Evolutionary conservation across 2,888 invertebrate genomes (phyloP), one percentile per base, ranked within the genome.

Genomic region (Catocala nupta): DNA sequence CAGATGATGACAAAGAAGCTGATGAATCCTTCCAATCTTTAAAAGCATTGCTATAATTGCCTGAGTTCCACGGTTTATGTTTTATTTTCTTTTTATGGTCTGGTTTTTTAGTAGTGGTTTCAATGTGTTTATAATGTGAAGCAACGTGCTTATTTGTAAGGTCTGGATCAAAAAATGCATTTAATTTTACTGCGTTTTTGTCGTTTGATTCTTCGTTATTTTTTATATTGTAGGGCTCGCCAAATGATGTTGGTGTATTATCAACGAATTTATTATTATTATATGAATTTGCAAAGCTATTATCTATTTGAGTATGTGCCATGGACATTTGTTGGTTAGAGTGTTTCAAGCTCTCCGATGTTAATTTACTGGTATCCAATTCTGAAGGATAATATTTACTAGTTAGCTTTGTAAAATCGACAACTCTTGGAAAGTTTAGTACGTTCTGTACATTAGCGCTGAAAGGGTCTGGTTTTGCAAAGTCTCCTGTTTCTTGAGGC

Each of bases 321-420:
- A 78, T 63, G 11, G 80, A 70, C 54, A 80, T 80, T 67, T 82
- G 83, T 11, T 71, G 55, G 62, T 50, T 71, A 57, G 75, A 60
- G 58, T 84, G 80, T 70, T 85, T 83, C 33, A 78, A 68, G 45
- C 83, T 81, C 43, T 73, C 75, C 16, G 78, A 76, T 11, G 82
- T 75, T 64, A 85, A 82, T 67, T 88, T 88, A 66, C 89, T 88
- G 3, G 87, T 81, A 58, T 90, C 90, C 44, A 84, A 53, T 62
- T 81, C 83, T 42, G 84, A 77, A 8, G 86, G 88, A 81, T 90
- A 89, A 58, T 81, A 84, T 55, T 85, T 86, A 54, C 87, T 55
- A 5, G 33, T 88, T 11, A 84, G 70, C 64, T 90, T 90, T 1
- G 92, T 92, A 68, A 92, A 94, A 78, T 93, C 93, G 5, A 92